Base-by-base conservation (phyloP, 2,888 invertebrate species). In the Andrena camellia region DNA sequence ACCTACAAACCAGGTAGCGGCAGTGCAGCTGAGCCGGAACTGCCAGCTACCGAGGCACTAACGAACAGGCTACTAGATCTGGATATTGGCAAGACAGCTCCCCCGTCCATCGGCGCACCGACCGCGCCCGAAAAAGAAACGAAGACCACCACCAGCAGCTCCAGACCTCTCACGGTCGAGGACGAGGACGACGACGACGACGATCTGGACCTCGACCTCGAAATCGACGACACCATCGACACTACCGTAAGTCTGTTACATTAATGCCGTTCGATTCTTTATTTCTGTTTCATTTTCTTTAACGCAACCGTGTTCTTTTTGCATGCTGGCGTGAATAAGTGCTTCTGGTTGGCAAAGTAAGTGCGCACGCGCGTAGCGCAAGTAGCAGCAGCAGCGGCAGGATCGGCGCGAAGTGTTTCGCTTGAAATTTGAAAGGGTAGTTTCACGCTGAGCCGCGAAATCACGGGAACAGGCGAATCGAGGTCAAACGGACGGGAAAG, bases 131-230 rank as follows among this genome's bases (percentile, higher is more conserved):
- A 91, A 7, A 82, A 91, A 86, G 75, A 81, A 17, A 67, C 86
- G 31, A 90, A 89, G 82, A 60, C 75, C 5, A 68, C 73, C 6
- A 86, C 88, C 23, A 91, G 90, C 67, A 90, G 90, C 57, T 87
- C 90, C 52, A 91, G 94, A 77, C 93, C 93, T 17, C 90, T 93
- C 7, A 91, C 90, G 87, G 86, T 95, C 90, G 94, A 95, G 88
- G 92, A 95, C 89, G 96, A 96, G 88, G 92, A 95, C 89, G 96
- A 96, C 91, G 98, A 95, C 88, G 92, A 95, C 89, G 96, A 96
- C 91, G 98, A 98, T 91, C 94, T 98, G 57, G 98, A 98, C 92
- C 94, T 97, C 67, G 98, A 98, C 94, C 95, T 98, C 71, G 98
- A 98, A 86, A 94, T 98, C 35, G 98, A 98, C 93, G 97, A 97